These are phyloP conservation scores for Anolis carolinensis DNA, from an alignment of 2,113 vertebrate species.

Conservation along the genomic window DNA sequence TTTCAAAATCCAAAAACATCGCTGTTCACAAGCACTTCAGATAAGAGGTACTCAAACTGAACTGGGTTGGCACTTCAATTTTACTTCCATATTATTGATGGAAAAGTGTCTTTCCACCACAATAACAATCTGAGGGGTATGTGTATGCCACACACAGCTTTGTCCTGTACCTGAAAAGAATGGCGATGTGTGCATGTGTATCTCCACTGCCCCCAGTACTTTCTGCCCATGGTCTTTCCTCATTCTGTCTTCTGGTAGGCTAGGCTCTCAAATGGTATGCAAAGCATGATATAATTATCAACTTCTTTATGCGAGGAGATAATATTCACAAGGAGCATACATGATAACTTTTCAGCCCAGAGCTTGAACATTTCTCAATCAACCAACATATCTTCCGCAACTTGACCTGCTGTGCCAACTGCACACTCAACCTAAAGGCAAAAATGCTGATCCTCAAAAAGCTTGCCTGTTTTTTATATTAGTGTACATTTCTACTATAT, in stretches of 20 bases:
- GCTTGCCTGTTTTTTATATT: neutral
- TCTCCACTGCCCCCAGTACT: too few species aligned
- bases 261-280: neutral
- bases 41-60: too few species aligned
- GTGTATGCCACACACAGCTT: too few species aligned
- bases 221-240: neutral
- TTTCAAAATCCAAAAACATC: too few species aligned
- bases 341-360: neutral
- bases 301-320: neutral
- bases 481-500: neutral
- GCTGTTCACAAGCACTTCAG: too few species aligned
- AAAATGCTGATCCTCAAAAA: neutral
- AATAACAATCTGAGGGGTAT: too few species aligned
- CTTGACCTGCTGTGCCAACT: slow-evolving; percentile 1
- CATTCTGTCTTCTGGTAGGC: neutral
- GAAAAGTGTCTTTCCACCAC: too few species aligned
- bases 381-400: neutral
- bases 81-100: too few species aligned
- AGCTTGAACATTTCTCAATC: neutral
- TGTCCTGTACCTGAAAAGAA: too few species aligned
- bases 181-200: neutral
- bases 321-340: neutral
- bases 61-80: too few species aligned
- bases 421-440: neutral
- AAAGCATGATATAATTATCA: neutral